phyloP scores from a whole-genome alignment of 53 echinoderm and acorn worm species.

The Crossaster papposus region DNA sequence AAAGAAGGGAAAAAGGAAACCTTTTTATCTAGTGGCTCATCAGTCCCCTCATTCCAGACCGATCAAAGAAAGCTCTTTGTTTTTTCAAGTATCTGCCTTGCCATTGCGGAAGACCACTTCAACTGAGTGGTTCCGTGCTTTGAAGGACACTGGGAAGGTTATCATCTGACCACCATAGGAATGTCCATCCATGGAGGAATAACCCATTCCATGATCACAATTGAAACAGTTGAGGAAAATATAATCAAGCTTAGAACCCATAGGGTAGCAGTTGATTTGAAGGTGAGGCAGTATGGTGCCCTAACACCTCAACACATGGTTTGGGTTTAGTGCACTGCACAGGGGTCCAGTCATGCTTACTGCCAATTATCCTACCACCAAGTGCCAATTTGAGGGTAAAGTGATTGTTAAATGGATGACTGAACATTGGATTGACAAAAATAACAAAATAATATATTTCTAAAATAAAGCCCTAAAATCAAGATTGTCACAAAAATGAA shows the following conservation, averaged over 20 bases:
- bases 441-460: too few species aligned
- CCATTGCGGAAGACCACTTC: conserved; percentile 27
- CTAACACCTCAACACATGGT: conserved; percentile 43
- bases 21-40: conserved; percentile 3
- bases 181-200: too few species aligned
- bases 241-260: conserved; percentile 11
- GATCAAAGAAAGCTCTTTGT: background rate
- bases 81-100: conserved; percentile 18
- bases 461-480: too few species aligned
- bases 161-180: conserved; percentile 19
- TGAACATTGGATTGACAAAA: too few species aligned
- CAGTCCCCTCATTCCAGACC: conserved; percentile 1
- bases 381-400: background rate
- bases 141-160: conserved; percentile 6
- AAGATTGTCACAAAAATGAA: too few species aligned
- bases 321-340: background rate
- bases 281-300: conserved; percentile 24
- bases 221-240: background rate
- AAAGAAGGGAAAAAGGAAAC: background rate
- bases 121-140: conserved; percentile 23
- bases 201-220: background rate
- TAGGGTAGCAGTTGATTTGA: background rate
- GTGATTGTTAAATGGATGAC: background rate
- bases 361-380: conserved; percentile 28
- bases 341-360: conserved; percentile 23